phyloP scores from a whole-genome alignment of 1,140 invertebrate species.

The Aphelenchoides fujianensis region DNA sequence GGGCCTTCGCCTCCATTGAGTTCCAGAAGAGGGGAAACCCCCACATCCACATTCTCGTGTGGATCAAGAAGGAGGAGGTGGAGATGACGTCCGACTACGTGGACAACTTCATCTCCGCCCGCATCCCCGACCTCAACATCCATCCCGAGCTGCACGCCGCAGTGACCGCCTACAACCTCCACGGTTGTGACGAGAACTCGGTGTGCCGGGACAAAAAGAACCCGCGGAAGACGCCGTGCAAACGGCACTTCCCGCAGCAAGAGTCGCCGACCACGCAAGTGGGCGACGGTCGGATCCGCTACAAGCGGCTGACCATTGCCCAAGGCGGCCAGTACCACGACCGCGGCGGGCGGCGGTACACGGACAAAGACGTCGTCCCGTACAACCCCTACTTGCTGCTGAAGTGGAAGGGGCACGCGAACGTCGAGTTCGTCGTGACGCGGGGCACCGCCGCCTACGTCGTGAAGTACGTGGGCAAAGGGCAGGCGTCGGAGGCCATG shows the following conservation, averaged over 20 bases:
- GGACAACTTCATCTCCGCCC: neutral
- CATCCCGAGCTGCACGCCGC: neutral
- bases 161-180: neutral
- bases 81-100: neutral
- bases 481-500: neutral
- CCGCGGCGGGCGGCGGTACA: neutral
- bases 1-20: neutral
- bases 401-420: neutral
- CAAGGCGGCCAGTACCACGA: neutral
- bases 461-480: neutral
- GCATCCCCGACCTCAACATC: neutral
- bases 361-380: neutral
- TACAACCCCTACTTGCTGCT: neutral
- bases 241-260: neutral
- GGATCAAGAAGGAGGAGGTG: neutral
- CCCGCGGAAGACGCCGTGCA: neutral
- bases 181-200: neutral
- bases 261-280: neutral
- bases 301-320: neutral
- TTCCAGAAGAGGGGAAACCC: neutral
- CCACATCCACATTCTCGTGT: neutral
- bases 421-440: neutral
- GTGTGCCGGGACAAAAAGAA: neutral
- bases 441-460: neutral
- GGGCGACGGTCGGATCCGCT: neutral